Percentiles rank a stretch among this genome's conserved stretches.
Conservation (phyloP, 1,140 invertebrate genomes). For the Drosophila mayri region DNA sequence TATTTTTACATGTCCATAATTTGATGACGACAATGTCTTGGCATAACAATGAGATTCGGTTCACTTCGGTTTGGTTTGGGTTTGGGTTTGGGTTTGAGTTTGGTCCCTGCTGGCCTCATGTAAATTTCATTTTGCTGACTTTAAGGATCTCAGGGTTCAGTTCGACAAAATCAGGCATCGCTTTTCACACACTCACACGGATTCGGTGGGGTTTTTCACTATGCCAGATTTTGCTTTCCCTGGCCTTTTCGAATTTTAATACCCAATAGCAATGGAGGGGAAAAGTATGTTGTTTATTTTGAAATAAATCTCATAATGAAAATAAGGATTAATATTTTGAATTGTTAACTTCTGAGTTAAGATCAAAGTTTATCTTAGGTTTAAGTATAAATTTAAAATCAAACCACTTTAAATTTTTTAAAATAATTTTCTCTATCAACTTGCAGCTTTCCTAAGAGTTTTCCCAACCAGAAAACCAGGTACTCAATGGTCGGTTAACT, state of each 20-base stretch:
- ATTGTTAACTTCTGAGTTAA: no score
- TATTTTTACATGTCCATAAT: constrained; percentile 64
- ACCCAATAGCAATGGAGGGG: not conserved
- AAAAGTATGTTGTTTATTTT: not conserved
- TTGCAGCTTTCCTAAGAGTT: not conserved
- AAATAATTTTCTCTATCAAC: no score
- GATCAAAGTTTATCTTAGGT: not conserved
- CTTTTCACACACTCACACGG: constrained; percentile 1
- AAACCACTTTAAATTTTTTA: no score
- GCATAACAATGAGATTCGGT: constrained; percentile 46
- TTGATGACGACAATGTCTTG: constrained; percentile 57
- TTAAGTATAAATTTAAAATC: not conserved
- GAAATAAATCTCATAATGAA: not conserved
- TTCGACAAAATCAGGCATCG: constrained; percentile 1
- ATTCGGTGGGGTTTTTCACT: constrained; percentile 5
- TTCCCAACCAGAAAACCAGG: not conserved
- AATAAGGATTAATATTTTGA: no score
- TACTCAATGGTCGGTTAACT: constrained; percentile 5
- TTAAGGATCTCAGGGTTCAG: constrained; percentile 35
- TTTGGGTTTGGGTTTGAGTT: not conserved
- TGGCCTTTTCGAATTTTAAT: constrained; percentile 19
- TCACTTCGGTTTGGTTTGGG: not conserved
- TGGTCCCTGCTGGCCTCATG: constrained; percentile 24
- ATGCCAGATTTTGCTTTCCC: constrained; percentile 16
- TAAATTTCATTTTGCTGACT: constrained; percentile 50